Evolutionary conservation across 2,797 vertebrate species (phyloP).

Genomic region (Cuniculus paca): DNA sequence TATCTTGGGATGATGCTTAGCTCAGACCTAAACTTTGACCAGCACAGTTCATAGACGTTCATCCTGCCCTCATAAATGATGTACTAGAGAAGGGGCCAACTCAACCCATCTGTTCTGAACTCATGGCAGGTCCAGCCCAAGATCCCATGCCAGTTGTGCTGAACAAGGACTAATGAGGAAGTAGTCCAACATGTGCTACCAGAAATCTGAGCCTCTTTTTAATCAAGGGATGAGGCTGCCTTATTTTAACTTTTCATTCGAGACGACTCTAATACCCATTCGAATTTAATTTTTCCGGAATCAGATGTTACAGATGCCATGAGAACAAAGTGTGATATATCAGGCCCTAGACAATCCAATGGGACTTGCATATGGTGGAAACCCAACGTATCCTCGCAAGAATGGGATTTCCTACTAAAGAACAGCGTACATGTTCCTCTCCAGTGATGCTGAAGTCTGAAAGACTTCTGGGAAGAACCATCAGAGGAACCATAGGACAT

Average conservation of each 20-base stretch:
- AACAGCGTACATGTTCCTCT: background rate
- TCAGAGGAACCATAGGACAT: background rate
- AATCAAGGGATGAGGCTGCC: background rate
- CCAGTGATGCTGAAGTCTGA: background rate
- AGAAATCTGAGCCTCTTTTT: background rate
- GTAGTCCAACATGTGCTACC: background rate
- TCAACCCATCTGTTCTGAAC: background rate
- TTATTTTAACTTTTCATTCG: background rate
- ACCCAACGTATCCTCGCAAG: background rate
- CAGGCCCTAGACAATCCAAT: background rate
- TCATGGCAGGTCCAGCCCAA: background rate
- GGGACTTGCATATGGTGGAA: background rate
- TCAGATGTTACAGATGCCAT: background rate
- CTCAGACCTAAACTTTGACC: background rate
- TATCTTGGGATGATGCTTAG: background rate
- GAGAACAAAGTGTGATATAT: slow-evolving; percentile 38
- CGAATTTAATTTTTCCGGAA: background rate
- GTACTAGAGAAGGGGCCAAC: background rate
- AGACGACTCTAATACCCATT: background rate
- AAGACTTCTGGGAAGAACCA: slow-evolving; percentile 44
- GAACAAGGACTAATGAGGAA: background rate
- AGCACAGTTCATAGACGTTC: background rate
- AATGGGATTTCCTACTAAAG: background rate
- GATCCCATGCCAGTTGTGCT: background rate
- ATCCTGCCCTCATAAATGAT: background rate